Conservation (phyloP, 1,140 invertebrate species). For the Akabosia matsudoensis region DNA sequence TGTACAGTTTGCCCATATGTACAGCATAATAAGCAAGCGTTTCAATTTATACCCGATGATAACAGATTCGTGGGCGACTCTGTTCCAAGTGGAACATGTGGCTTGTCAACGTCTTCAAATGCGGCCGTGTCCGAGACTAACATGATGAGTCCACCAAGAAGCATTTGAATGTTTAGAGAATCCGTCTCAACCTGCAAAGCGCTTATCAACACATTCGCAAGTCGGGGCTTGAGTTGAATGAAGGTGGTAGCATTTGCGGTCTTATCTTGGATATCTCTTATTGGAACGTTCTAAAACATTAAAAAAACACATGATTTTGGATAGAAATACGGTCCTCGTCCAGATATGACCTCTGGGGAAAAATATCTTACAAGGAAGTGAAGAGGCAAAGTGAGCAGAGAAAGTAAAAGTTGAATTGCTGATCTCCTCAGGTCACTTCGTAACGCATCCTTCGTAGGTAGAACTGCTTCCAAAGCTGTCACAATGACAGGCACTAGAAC, state of each 20-base stretch:
- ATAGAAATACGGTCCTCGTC: not conserved
- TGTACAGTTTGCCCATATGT: too few species aligned
- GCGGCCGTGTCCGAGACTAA: slow-evolving; percentile 77
- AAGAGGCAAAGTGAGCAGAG: slow-evolving; percentile 81
- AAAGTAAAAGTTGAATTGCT: slow-evolving; percentile 83
- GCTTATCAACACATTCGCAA: slow-evolving; percentile 81
- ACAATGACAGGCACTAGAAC: slow-evolving; percentile 85
- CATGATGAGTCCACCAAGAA: slow-evolving; percentile 71
- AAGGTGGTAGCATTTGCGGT: slow-evolving; percentile 62
- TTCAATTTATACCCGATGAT: slow-evolving; percentile 62
- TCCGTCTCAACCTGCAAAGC: slow-evolving; percentile 82
- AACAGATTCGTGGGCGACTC: slow-evolving; percentile 64
- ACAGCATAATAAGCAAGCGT: not conserved
- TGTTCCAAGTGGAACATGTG: slow-evolving; percentile 55
- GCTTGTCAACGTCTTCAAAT: slow-evolving; percentile 68
- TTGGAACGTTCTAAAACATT: slow-evolving; percentile 61
- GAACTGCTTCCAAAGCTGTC: slow-evolving; percentile 79
- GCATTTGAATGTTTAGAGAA: slow-evolving; percentile 83
- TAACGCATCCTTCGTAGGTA: slow-evolving; percentile 70
- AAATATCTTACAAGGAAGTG: slow-evolving; percentile 73
- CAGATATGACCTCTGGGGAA: not conserved
- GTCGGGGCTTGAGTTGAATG: slow-evolving; percentile 71
- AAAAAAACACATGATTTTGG: too few species aligned
- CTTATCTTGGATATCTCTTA: slow-evolving; percentile 60
- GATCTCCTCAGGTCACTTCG: slow-evolving; percentile 74